Base-by-base conservation (phyloP, 2,113 vertebrate species). In the Grammomys surdaster region DNA sequence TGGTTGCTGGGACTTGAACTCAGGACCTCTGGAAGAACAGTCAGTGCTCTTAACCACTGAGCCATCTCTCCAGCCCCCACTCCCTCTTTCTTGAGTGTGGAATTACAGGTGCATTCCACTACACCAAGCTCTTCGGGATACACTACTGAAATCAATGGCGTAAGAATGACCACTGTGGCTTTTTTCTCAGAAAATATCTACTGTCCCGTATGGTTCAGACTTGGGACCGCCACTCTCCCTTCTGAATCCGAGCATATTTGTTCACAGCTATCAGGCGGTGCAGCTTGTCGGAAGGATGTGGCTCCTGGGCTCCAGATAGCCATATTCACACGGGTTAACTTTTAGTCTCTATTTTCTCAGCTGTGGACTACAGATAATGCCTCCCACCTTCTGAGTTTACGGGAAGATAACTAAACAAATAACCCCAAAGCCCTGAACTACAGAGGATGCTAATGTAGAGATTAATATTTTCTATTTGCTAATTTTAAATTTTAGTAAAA, bases 311-410 rank as follows among this genome's bases (percentile, higher is more conserved):
- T 36, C 10, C 60, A 91, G 85, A 33, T 10, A 73, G 80, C 1
- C 20, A 33, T 11, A n/a, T 33, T 54, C 54, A 40, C 40, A 81
- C 0, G 16, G 33, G 24, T 54, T 69, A 43, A 87, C 82, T 70
- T 89, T 69, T 48, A 65, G 73, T 48, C 86, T 88, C 67, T 65
- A 31, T 86, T 82, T 85, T 70, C 80, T 96, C 63, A 36, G 33
- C 14, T 67, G 36, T 11, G 46, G 40, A 46, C 73, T 8, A 22
- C 24, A 88, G 20, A 88, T 51, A 60, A 77, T 28, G 19, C 26
- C 48, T 75, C 43, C 60, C 28, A 36, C 20, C 26, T 65, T 33
- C 43, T 1, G 9, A 63, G 36, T 19, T 2, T 43, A 16, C n/a
- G 4, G n/a, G 8, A 88, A 77, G 17, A 82, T 73, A 69, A 88